Evolutionary conservation across 2,888 invertebrate genomes (phyloP).

Genomic region (Volucella zonaria): DNA sequence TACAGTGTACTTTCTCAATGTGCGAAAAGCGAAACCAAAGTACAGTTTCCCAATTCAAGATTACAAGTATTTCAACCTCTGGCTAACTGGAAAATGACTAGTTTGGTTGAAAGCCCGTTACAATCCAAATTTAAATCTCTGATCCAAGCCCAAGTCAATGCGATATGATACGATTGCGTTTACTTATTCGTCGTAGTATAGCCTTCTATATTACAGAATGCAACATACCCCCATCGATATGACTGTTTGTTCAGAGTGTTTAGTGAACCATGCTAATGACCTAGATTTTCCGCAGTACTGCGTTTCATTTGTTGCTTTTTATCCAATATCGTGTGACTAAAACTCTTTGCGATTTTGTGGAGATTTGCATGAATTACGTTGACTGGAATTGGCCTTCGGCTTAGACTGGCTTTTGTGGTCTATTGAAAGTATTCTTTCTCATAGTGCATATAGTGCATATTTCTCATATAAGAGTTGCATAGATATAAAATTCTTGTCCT

Average conservation of each 20-base stretch:
- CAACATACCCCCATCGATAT: neutral
- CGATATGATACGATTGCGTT: slow-evolving; percentile 29
- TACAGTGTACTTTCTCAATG: slow-evolving; percentile 32
- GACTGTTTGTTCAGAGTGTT: neutral
- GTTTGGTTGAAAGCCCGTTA: neutral
- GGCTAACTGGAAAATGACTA: slow-evolving; percentile 14
- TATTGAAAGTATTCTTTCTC: neutral
- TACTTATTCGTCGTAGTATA: slow-evolving; percentile 4
- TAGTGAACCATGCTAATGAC: slow-evolving; percentile 31
- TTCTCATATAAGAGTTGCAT: no score
- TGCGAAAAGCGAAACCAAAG: neutral
- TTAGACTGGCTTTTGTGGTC: neutral
- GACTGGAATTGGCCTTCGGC: slow-evolving; percentile 11
- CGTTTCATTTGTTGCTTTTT: neutral
- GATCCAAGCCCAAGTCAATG: neutral
- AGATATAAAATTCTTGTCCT: no score
- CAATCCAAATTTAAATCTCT: slow-evolving; percentile 1
- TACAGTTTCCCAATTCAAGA: slow-evolving; percentile 24
- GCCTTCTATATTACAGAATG: neutral
- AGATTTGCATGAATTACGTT: slow-evolving; percentile 33
- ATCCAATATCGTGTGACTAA: neutral
- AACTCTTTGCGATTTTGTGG: neutral
- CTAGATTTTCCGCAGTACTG: slow-evolving; percentile 22
- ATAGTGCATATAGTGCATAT: no score
- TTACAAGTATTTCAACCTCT: slow-evolving; percentile 37